Evolutionary conservation across 2,113 vertebrate genomes (phyloP), one percentile per base, ranked within the genome.

Genomic region (Sapajus apella): DNA sequence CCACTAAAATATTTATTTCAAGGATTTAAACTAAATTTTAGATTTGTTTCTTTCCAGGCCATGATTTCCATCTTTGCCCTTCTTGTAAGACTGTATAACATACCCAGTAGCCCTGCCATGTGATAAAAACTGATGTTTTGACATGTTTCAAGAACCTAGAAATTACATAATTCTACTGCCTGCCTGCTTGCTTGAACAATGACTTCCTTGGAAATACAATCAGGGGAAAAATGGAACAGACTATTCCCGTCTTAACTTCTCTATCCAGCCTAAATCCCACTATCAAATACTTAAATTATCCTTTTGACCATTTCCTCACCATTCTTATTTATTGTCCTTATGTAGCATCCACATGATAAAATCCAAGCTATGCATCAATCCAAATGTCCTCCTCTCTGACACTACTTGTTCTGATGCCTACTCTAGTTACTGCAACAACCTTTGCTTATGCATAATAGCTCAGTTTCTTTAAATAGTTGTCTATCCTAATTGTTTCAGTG

Each of bases 1-100:
- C 52, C 16, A 68, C 14, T 90, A 76, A 92, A 94, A 66, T 87
- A 14, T 66, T 94, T 84, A 47, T 90, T 90, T 90, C 6, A 64
- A 52, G 11, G 75, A 61, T 58, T 73, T 89, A 56, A 1, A 52
- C 52, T 52, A 52, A 32, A 76, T 85, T 89, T 92, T 90, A 81
- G 17, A 81, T 61, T 75, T 70, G 10, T 86, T 68, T 1, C 16
- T 4, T 75, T 75, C 13, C 8, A 50, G 8, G 27, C 18, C 21
- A 72, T 72, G 23, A 68, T 91, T 95, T 87, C 40, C 23, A 91
- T 58, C 17, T 79, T 79, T 79, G 20, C 5, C 6, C 30, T 86
- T 91, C 12, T 58, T 10, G 35, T 83, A 91, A 95, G 68, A 25
- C 75, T 91, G 40, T 84, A 80, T 32, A 66, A 58, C 5, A 58